Evolutionary conservation across 2,113 vertebrate species (phyloP), one percentile per base, ranked within the genome.

Genomic region (Hipposideros armiger): DNA sequence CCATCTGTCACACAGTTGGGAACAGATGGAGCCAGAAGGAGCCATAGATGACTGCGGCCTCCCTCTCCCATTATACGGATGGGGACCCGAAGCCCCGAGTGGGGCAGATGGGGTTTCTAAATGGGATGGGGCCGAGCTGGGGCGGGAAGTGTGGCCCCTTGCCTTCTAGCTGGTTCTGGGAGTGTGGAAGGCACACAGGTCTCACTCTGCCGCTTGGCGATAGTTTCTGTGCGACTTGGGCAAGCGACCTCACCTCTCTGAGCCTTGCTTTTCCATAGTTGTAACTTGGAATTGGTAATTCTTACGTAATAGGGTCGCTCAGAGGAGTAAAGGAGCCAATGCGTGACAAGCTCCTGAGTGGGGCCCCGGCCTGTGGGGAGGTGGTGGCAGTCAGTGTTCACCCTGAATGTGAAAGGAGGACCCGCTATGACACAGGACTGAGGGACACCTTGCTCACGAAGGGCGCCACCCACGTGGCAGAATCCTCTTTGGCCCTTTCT

Each of bases 1-100:
- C 96, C 91, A 93, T 96, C 97, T 98, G 97, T 86, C 67, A 62
- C 73, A 6, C 36, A 17, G 67, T 45, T 4, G 1, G 19, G 73
- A 91, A 40, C 96, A 95, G 97, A 95, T 87, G 92, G 90, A 73
- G 84, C 90, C 96, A 80, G 78, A 91, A 54, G 87, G 56, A 67
- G 30, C 32, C 20, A 0, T 4, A 2, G n/a, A 42, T 32, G 67
- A 7, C 50, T 15, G 36, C 24, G 54, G 58, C 56, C 67, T 73
- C 72, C 58, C 64, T 87, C 67, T 96, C 96, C 97, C 97, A 95
- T 97, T 95, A 20, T 85, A 94, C 42, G 15, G 97, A 97, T 92
- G 94, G 36, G 24, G 94, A 93, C 52, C 94, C 80, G 92, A 80
- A 72, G 83, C 86, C 92, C 54, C 0, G 0, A 3, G 5, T 11